These are phyloP conservation scores for Creontiades dilutus DNA, from an alignment of 2,888 invertebrate genomes.

Conservation along the genomic window DNA sequence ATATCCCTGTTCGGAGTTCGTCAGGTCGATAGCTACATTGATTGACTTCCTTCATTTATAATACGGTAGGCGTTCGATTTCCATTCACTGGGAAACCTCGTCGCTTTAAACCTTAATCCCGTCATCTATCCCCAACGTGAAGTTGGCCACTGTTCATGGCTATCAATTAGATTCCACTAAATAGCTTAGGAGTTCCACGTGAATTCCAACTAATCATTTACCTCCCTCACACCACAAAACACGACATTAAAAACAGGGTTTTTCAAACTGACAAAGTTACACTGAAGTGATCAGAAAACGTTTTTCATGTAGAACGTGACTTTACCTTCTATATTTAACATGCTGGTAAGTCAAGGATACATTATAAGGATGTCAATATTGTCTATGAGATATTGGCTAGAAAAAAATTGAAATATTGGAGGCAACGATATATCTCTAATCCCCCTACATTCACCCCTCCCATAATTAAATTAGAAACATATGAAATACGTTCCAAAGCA, in stretches of 20 bases:
- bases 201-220: not conserved
- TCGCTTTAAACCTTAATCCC: not conserved
- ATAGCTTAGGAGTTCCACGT: not conserved
- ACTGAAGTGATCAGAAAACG: not conserved
- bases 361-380: too few relatives aligned
- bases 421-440: too few relatives aligned
- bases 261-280: not conserved
- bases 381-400: too few relatives aligned
- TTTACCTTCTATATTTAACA: too few relatives aligned
- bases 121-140: slow-evolving; percentile 4
- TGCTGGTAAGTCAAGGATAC: too few relatives aligned
- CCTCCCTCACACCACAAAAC: not conserved
- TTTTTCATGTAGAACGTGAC: too few relatives aligned
- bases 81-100: not conserved
- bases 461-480: too few relatives aligned
- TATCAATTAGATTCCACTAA: not conserved
- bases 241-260: too few relatives aligned
- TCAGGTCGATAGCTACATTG: not conserved
- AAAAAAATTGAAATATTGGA: too few relatives aligned
- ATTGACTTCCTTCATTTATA: not conserved
- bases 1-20: not conserved
- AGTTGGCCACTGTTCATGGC: not conserved
- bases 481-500: too few relatives aligned
- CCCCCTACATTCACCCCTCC: too few relatives aligned
- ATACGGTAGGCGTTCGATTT: not conserved